Evolutionary conservation across 1,140 invertebrate species (phyloP), one percentile per base, ranked within the genome.

Genomic region (Dreissena rostriformis): DNA sequence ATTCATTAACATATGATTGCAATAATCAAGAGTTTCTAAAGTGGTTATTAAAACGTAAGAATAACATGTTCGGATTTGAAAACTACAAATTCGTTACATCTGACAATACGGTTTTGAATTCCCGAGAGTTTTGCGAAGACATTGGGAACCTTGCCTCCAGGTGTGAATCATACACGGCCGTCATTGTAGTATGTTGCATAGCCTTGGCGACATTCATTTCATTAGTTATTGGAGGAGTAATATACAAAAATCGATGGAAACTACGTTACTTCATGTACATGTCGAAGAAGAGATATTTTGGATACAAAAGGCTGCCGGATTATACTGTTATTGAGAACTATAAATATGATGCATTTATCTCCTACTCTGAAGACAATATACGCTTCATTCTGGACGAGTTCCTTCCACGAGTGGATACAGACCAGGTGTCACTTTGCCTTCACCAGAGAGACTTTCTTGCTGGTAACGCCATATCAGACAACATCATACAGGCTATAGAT

Each of bases 401-500:
- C 29, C 61, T 77, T 11, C 76, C 26, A n/a, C 57, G 80, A 28
- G 65, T 91, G 14, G 87, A 90, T 68, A 57, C 75, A 5, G 57
- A 63, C 15, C 83, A 67, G 5, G 15, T 91, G 10, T 81, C 71
- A n/a, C 66, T 90, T 17, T 89, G 86, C 83, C 66, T 91, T 28
- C 89, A 91, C 65, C 72, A 86, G n/a, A 66, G 87, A 57, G 90
- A 92, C 76, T 92, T 92, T 76, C 29, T 86, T 22, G 86, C 88
- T 24, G 90, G 90, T 1, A 84, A 85, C 7, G 51, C 85, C 22
- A 96, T 96, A 70, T 95, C 95, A 0, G 95, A 96, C 85, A 94
- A 95, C 83, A 95, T 96, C 65, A 89, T 95, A 24, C 93, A 93
- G 65, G 94, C 95, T 85, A 94, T 96, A 63, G 93, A 94, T 24